Evolutionary conservation across 2,113 vertebrate genomes (phyloP).

Genomic region (Empidonax traillii): DNA sequence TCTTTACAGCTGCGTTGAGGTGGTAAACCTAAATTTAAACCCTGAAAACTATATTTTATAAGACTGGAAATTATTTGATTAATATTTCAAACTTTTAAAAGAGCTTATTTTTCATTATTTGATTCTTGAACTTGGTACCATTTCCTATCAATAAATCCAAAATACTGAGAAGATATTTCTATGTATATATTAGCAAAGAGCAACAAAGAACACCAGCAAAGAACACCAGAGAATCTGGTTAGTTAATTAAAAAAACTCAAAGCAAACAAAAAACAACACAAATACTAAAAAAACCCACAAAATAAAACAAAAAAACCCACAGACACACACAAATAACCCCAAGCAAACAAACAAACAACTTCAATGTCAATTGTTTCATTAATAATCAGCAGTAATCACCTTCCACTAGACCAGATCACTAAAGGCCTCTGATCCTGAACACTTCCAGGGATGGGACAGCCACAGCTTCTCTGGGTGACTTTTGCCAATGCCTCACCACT

Average conservation of each 20-base stretch:
- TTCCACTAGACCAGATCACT: neutral
- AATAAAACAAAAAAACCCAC: neutral
- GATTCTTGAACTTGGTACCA: neutral
- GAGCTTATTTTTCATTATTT: neutral
- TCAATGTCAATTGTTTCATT: neutral
- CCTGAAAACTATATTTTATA: neutral
- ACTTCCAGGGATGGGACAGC: neutral
- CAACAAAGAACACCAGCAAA: neutral
- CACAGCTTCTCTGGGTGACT: neutral
- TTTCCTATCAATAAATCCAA: neutral
- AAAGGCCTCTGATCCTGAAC: neutral
- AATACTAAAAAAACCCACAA: neutral
- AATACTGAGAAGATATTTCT: neutral
- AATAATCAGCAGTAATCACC: neutral
- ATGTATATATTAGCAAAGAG: neutral
- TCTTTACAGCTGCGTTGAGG: neutral
- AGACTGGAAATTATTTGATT: neutral
- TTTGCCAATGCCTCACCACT: neutral
- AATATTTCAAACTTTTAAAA: neutral
- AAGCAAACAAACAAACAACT: neutral
- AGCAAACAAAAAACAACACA: rapidly evolving
- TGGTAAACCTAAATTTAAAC: neutral
- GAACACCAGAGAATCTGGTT: neutral
- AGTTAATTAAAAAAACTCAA: neutral
- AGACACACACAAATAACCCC: neutral